These are phyloP conservation scores for Celastrina argiolus DNA, from an alignment of 2,888 invertebrate genomes.

Conservation along the genomic window DNA sequence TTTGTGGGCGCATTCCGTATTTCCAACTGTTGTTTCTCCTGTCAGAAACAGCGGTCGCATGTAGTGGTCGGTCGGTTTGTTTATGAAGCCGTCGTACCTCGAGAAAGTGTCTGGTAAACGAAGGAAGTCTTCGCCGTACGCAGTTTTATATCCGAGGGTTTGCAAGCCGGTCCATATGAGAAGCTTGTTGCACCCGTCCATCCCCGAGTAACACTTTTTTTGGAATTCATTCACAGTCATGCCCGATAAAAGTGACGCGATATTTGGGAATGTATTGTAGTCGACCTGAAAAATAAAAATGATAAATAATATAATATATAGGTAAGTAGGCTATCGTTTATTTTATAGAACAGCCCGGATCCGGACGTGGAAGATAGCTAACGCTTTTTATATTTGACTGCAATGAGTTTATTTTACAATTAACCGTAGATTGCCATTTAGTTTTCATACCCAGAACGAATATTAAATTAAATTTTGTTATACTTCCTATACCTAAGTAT, in stretches of 20 bases:
- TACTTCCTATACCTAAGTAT: too few relatives aligned
- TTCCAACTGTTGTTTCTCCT: slow-evolving; percentile 68
- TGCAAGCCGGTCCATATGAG: slow-evolving; percentile 87
- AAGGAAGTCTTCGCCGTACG: slow-evolving; percentile 86
- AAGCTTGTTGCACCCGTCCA: slow-evolving; percentile 81
- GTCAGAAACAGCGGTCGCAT: slow-evolving; percentile 84
- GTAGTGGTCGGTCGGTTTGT: slow-evolving; percentile 88
- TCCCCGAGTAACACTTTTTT: slow-evolving; percentile 59
- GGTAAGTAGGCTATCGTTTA: slow-evolving; percentile 6
- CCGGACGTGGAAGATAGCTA: background rate
- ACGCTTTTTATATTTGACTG: too few relatives aligned
- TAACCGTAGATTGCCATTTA: too few relatives aligned
- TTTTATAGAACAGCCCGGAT: background rate
- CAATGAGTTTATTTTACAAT: too few relatives aligned
- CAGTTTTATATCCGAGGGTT: slow-evolving; percentile 83
- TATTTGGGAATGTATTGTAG: slow-evolving; percentile 92
- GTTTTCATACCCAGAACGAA: too few relatives aligned
- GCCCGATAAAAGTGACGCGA: slow-evolving; percentile 88
- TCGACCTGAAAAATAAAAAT: slow-evolving; percentile 75
- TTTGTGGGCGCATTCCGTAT: slow-evolving; percentile 59
- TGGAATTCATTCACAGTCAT: slow-evolving; percentile 71
- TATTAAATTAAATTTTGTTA: too few relatives aligned
- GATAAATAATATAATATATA: too few relatives aligned
- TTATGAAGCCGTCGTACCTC: slow-evolving; percentile 78
- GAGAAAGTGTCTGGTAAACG: slow-evolving; percentile 81